phyloP scores from a whole-genome alignment of 2,113 vertebrate species.

The Tautogolabrus adspersus region DNA sequence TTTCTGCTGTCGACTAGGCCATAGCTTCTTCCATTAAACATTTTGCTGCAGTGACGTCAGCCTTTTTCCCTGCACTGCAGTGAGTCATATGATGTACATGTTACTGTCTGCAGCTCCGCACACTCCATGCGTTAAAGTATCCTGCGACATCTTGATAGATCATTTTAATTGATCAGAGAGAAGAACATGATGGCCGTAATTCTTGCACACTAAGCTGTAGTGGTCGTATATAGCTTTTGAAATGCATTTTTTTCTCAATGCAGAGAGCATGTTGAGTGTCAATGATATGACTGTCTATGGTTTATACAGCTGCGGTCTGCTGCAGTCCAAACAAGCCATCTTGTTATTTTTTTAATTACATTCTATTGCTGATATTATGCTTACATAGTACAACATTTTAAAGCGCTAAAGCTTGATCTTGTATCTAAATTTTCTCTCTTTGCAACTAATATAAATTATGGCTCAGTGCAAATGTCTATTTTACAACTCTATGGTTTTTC shows the following conservation, averaged over 20 bases:
- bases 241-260: neutral
- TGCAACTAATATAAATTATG: too few relatives aligned
- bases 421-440: too few relatives aligned
- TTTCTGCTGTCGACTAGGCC: slow-evolving; percentile 17
- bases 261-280: neutral
- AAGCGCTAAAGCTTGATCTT: neutral
- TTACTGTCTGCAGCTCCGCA: slow-evolving; percentile 19
- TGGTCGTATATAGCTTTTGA: slow-evolving; percentile 1
- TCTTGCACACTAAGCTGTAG: slow-evolving; percentile 15
- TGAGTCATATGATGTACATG: slow-evolving; percentile 64
- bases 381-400: neutral
- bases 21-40: slow-evolving; percentile 52
- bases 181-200: neutral
- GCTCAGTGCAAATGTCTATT: too few relatives aligned
- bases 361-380: neutral
- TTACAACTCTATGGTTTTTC: too few relatives aligned
- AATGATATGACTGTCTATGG: neutral
- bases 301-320: neutral
- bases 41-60: slow-evolving; percentile 78
- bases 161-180: slow-evolving; percentile 34
- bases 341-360: neutral
- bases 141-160: slow-evolving; percentile 29
- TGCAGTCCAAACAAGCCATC: neutral
- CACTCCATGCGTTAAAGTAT: slow-evolving; percentile 10
- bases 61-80: slow-evolving; percentile 67